Base-by-base conservation (phyloP, 2,797 vertebrate species). In the Hemibagrus guttatus region DNA sequence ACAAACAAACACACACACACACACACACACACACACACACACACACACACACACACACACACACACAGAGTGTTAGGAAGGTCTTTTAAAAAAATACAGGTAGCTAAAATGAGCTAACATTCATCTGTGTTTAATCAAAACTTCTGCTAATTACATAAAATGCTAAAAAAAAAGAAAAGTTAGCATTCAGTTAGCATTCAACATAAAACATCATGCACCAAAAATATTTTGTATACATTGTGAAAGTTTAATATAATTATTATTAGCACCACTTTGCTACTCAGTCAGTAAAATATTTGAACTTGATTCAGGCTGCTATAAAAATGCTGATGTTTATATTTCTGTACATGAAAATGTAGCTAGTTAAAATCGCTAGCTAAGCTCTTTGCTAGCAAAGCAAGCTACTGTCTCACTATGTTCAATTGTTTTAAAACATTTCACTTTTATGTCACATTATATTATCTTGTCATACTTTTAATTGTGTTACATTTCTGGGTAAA, bases 1-100 rank as follows among this genome's bases (percentile, higher is more conserved):
- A 91, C 91, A 88, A 89, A 87, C 92, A 74, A 21, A 64, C 26
- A 28, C 6, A 17, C 14, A 54, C 46, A 28, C 21, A 52, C 46
- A 49, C 71, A 49, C 71, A 49, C 35, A 64, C 26, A 28, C 6
- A 17, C 14, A 54, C 46, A 28, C 21, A 52, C 46, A 49, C 71
- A 49, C 71, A 46, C 9, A 75, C 74, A 76, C 71, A 49, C 71
- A 74, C 71, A 42, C 68, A 72, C 71, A 46, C 39, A 42, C 68
- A 71, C 31, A 28, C 66, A 68, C 16, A 35, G 6, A 74, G 4
- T 31, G 28, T 66, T 68, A 6, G 64, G 28, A 68, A 68, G 31
- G 14, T 35, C 16, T 28, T 64, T 66, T 42, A 42, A 26, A 46
- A 26, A 46, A 2, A 72, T 23, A 42, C 23, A 72, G 42, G 13